phyloP scores from a whole-genome alignment of 2,113 vertebrate species.

The Gymnobelideus leadbeateri region DNA sequence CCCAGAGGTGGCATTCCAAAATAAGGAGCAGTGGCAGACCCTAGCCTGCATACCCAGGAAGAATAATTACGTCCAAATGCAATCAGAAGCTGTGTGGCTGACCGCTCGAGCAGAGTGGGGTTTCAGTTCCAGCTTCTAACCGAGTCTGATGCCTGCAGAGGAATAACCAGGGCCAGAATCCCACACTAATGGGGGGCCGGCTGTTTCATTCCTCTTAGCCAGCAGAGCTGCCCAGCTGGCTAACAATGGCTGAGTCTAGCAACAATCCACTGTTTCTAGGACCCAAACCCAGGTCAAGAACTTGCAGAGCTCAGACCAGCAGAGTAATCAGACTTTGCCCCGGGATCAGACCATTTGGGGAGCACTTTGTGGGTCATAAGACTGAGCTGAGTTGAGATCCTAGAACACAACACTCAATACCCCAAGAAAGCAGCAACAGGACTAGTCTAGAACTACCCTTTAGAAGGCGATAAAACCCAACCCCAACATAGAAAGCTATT shows the following conservation, averaged over 20 bases:
- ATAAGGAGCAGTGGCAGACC: background rate
- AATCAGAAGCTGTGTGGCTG: background rate
- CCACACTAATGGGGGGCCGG: background rate
- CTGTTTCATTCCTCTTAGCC: background rate
- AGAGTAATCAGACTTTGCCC: background rate
- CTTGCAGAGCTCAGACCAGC: background rate
- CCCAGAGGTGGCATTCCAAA: background rate
- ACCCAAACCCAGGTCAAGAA: background rate
- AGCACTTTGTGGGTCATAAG: background rate
- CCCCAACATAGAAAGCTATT: background rate
- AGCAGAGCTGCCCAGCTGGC: background rate
- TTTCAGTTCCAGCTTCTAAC: background rate
- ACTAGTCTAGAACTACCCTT: background rate
- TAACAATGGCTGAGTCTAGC: background rate
- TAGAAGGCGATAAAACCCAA: background rate
- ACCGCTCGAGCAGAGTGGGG: too few species aligned
- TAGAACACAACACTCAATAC: background rate
- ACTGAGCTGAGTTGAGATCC: background rate
- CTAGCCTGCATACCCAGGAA: background rate
- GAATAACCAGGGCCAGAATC: background rate
- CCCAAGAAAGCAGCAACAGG: background rate
- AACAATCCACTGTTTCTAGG: background rate
- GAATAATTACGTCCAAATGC: background rate
- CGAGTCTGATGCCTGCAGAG: background rate
- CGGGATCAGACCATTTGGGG: background rate